phyloP scores from a whole-genome alignment of 2,888 invertebrate species.

The Heliconius ethilla region DNA sequence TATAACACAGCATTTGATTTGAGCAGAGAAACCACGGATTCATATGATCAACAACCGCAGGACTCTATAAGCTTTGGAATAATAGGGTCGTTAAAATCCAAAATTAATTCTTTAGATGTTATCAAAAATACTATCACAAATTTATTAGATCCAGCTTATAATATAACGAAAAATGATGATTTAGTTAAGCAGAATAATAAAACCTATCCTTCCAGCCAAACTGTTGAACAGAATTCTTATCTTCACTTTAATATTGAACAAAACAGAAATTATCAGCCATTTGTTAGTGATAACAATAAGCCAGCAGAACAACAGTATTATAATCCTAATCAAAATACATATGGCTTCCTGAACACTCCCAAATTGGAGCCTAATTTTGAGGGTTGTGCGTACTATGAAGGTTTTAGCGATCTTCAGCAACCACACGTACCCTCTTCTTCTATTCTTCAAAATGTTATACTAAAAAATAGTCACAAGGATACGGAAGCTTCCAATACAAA shows the following conservation, averaged over 20 bases:
- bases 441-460: slow-evolving; percentile 7
- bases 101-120: slow-evolving; percentile 71
- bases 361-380: neutral
- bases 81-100: slow-evolving; percentile 76
- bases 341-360: slow-evolving; percentile 12
- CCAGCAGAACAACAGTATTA: slow-evolving; percentile 29
- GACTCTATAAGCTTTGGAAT: slow-evolving; percentile 69
- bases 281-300: neutral
- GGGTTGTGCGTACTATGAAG: neutral
- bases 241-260: neutral
- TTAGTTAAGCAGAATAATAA: slow-evolving; percentile 42
- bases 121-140: slow-evolving; percentile 75
- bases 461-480: neutral
- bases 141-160: slow-evolving; percentile 75
- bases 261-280: neutral
- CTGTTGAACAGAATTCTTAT: slow-evolving; percentile 19
- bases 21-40: slow-evolving; percentile 62
- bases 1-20: slow-evolving; percentile 69
- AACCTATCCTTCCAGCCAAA: slow-evolving; percentile 30
- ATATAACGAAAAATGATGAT: slow-evolving; percentile 56
- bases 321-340: slow-evolving; percentile 32
- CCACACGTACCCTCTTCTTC: neutral
- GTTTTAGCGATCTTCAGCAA: neutral
- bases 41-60: slow-evolving; percentile 55
- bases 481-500: neutral